Base-by-base conservation (phyloP, 2,113 vertebrate species). In the Sapajus apella region DNA sequence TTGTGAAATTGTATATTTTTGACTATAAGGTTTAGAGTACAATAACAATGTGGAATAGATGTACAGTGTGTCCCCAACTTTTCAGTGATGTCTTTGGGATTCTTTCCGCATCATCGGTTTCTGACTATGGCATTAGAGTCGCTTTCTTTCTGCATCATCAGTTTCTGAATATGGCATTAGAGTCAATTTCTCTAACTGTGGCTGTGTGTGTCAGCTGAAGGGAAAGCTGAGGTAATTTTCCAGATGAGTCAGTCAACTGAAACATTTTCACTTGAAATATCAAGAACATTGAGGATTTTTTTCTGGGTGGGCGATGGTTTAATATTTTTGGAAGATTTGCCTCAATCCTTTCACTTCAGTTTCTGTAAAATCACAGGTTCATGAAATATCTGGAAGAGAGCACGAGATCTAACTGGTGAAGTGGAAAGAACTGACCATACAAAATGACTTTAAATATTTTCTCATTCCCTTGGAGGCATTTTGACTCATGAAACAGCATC, bases 181-280 rank as follows among this genome's bases (percentile, higher is more conserved):
- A 56, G 4, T n/a, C 6, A 18, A 23, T n/a, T 30, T 79, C 37
- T 55, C 1, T 77, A 55, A 47, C 35, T 6, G 20, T 88, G 58
- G 32, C 47, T 8, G 21, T 35, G 5, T 43, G 40, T 81, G 12
- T 58, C 55, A 82, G 3, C 43, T n/a, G 14, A 72, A 90, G 64
- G 35, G 14, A 61, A 37, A 73, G 32, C 8, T 35, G 75, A 58
- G 20, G 21, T 72, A 45, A 58, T 75, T 90, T 80, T 72, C 16
- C 8, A 90, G 23, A 40, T 72, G 58, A 93, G 11, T 86, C 11
- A 56, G 9, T 61, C 4, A 64, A 16, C 23, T 55, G 73, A 83
- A 94, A 80, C 17, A 75, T 90, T 87, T 91, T 96, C 77, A 87
- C 9, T 81, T 52, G 18, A 92, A 85, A 72, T 77, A 45, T 27